phyloP scores from a whole-genome alignment of 2,888 invertebrate species.

The Trimorus sp. region DNA sequence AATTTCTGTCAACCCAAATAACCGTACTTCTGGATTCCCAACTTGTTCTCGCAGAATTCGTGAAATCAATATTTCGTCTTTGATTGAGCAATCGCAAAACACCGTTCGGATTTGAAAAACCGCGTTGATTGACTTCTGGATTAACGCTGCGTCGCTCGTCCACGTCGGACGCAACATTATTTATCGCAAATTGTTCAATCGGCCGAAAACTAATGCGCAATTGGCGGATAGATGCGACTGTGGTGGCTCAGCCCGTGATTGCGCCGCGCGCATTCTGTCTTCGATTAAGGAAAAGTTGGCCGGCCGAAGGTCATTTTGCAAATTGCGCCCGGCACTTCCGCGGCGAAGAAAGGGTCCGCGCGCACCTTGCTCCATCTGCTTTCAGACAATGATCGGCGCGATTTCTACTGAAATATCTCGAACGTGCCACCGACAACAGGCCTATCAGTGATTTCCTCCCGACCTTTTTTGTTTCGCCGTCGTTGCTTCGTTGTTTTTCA shows the following conservation, averaged over 20 bases:
- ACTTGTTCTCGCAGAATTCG: too few relatives aligned
- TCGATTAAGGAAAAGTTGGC: constrained; percentile 48
- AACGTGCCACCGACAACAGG: constrained; percentile 76
- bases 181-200: too few relatives aligned
- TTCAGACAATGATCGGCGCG: constrained; percentile 76
- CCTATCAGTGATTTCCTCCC: constrained; percentile 73
- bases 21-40: too few relatives aligned
- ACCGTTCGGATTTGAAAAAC: too few relatives aligned
- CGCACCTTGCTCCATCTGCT: constrained; percentile 61
- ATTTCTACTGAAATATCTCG: constrained; percentile 77
- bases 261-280: constrained; percentile 40
- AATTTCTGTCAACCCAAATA: too few relatives aligned
- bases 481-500: constrained; percentile 51
- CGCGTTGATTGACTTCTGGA: too few relatives aligned
- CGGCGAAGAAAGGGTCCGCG: constrained; percentile 43
- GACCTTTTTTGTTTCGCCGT: constrained; percentile 62
- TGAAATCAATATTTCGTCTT: too few relatives aligned
- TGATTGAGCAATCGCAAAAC: too few relatives aligned
- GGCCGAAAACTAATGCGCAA: too few relatives aligned
- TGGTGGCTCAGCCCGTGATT: constrained; percentile 40
- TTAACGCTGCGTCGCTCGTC: too few relatives aligned
- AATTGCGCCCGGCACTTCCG: constrained; percentile 68
- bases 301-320: constrained; percentile 67
- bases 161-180: too few relatives aligned
- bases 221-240: not conserved